Evolutionary conservation across 2,888 invertebrate genomes (phyloP), one percentile per base, ranked within the genome.

Genomic region (Eurytoma californica): DNA sequence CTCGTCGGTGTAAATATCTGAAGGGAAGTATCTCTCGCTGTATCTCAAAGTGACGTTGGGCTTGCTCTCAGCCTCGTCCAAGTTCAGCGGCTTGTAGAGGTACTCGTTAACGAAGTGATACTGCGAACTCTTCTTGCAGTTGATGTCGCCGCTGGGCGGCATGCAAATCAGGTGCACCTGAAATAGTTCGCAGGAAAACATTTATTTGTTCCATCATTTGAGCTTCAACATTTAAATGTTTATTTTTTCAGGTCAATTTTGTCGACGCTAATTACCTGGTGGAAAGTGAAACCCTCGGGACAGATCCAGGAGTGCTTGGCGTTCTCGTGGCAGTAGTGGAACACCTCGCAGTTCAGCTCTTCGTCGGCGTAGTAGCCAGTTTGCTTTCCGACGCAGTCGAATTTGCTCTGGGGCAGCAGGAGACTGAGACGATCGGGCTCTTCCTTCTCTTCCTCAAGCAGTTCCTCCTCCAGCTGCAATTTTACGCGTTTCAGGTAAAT

Each of bases 101-200:
- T 96, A 97, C 83, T 97, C 97, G 90, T 97, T 97, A 83, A 97
- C 97, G 88, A 97, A 96, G 90, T 97, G 97, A 90, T 95, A 97
- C 87, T 96, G 95, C 9, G 96, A 94, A 0, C 97, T 97, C 90
- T 95, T 95, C 85, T 95, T 94, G 91, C 97, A 97, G 86, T 95
- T 96, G 91, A 95, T 97, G 86, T 97, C 97, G 79, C 94, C 94
- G 39, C 95, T 95, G 4, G 97, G 96, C 3, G 97, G 97, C 95
- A 97, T 97, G 91, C 97, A 97, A 89, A 97, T 97, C 82, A 97
- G 91, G 88, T 97, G 97, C 16, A 97, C 96, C 94, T 97, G 92
- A 72, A 66, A 69, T 14, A 18, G 39, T 53, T 30, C 24, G 13
- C 28, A n/a, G 13, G 7, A n/a, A 28, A 20, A 49, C 1, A 13